Evolutionary conservation across 2,797 vertebrate species (phyloP).

Genomic region (Tinamus major): DNA sequence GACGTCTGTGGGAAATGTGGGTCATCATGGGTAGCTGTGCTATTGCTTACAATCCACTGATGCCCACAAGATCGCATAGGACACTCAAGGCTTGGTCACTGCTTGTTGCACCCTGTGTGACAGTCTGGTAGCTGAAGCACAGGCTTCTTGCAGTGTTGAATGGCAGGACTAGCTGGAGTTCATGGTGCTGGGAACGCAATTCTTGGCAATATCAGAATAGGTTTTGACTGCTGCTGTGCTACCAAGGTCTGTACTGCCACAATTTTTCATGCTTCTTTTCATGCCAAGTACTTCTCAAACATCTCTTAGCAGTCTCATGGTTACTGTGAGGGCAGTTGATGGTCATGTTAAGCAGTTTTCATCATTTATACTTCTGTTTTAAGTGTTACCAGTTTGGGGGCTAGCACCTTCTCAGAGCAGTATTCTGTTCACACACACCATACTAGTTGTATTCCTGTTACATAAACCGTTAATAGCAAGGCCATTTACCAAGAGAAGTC

Average conservation of each 20-base stretch:
- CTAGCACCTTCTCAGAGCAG: not conserved
- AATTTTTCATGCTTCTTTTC: not conserved
- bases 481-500: not conserved
- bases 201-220: not conserved
- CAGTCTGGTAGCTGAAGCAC: accelerated
- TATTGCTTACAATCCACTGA: not conserved
- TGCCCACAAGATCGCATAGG: not conserved
- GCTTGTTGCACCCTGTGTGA: accelerated
- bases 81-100: accelerated
- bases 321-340: not conserved
- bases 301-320: not conserved
- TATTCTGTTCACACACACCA: not conserved
- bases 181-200: not conserved
- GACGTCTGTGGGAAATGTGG: not conserved
- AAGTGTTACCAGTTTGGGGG: no score
- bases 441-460: not conserved
- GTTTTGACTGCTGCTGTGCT: not conserved
- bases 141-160: not conserved
- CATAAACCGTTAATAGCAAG: not conserved
- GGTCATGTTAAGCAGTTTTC: not conserved
- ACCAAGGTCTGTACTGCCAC: not conserved
- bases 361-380: not conserved
- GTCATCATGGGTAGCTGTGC: not conserved
- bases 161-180: not conserved
- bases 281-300: not conserved